phyloP scores from a whole-genome alignment of 1,140 invertebrate species.

The Zaprionus ornatus region DNA sequence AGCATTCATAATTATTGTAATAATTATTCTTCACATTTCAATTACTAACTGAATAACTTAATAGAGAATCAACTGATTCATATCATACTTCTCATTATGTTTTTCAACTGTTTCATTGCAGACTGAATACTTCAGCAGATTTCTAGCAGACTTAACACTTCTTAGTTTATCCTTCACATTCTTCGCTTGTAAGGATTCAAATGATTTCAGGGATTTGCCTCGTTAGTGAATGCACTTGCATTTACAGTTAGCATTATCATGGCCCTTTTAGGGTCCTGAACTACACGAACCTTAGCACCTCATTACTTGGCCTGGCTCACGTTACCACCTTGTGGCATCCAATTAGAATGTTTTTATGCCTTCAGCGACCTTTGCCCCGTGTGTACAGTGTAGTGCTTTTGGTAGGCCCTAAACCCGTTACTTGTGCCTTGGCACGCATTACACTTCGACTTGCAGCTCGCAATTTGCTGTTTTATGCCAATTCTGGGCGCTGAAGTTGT shows the following conservation, averaged over 20 bases:
- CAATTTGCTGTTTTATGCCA: constrained; percentile 38
- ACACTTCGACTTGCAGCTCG: not conserved
- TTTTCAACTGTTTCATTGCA: not conserved
- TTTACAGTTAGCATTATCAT: not conserved
- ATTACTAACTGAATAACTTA: too few species aligned
- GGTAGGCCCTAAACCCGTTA: constrained; percentile 32
- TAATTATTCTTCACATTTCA: too few species aligned
- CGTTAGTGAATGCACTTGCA: not conserved
- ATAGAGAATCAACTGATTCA: too few species aligned
- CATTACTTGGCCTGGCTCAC: not conserved
- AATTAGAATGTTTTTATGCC: constrained; percentile 60
- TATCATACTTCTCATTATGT: too few species aligned
- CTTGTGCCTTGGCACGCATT: constrained; percentile 42
- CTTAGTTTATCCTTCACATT: not conserved
- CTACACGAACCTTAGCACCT: not conserved
- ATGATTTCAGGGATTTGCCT: not conserved
- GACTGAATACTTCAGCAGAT: not conserved
- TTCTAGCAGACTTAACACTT: too few species aligned
- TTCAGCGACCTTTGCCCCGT: not conserved
- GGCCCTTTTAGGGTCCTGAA: not conserved
- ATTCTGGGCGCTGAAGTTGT: constrained; percentile 43
- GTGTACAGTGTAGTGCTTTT: not conserved
- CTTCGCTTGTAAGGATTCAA: not conserved
- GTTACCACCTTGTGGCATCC: constrained; percentile 47
- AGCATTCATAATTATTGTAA: too few species aligned